phyloP scores from a whole-genome alignment of 2,888 invertebrate genomes.

The Leptarthrus brevirostris region DNA sequence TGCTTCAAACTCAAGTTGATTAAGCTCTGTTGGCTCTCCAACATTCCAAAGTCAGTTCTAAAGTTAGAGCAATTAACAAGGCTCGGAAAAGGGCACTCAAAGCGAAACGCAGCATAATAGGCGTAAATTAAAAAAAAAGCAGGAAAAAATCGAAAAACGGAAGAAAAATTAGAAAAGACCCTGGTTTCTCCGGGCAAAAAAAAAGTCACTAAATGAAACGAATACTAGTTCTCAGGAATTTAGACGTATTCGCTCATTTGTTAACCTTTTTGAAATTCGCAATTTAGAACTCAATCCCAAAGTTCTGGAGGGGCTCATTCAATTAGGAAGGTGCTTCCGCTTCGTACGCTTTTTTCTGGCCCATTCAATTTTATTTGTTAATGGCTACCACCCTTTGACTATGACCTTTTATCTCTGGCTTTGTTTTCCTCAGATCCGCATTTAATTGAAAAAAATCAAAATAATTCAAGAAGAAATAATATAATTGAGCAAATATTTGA shows the following conservation, averaged over 20 bases:
- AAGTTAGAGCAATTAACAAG: constrained; percentile 36
- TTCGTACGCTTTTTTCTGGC: neutral
- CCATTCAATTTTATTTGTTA: neutral
- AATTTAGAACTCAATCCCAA: constrained; percentile 9
- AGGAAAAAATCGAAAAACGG: neutral
- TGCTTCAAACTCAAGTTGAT: constrained; percentile 38
- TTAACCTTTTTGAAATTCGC: constrained; percentile 7
- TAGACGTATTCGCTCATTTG: constrained; percentile 7
- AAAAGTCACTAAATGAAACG: neutral
- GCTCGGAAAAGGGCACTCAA: constrained; percentile 32
- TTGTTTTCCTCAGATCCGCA: too few relatives aligned
- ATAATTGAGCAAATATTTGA: too few relatives aligned
- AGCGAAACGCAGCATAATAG: constrained; percentile 39
- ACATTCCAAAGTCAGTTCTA: constrained; percentile 15
- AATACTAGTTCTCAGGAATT: constrained; percentile 17
- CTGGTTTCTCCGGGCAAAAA: too few relatives aligned
- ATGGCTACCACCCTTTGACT: neutral
- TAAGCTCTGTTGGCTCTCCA: constrained; percentile 33
- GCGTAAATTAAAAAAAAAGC: constrained; percentile 44
- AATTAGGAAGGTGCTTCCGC: constrained; percentile 24
- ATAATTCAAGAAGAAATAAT: too few relatives aligned
- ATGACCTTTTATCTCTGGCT: too few relatives aligned
- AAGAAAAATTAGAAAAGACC: neutral
- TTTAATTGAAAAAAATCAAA: too few relatives aligned
- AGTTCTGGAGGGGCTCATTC: constrained; percentile 21